Conservation (phyloP, 2,888 invertebrate species). For the Octodonta nipae region DNA sequence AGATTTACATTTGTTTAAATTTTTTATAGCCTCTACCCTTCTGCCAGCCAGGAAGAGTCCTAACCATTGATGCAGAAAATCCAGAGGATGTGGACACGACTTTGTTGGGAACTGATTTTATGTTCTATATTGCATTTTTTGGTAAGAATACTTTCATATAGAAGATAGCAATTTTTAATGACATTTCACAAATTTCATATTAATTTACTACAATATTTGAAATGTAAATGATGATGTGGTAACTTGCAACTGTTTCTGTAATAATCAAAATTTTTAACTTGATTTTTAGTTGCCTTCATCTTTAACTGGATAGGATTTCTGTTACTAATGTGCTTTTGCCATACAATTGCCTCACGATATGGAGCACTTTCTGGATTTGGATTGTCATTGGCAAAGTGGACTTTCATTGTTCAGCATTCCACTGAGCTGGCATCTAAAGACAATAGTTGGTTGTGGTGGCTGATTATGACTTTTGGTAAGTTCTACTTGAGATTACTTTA, state of each 20-base stretch:
- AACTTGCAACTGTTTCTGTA: not conserved
- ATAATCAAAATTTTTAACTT: slow-evolving; percentile 2
- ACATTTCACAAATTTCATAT: not conserved
- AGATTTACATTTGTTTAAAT: too few species aligned
- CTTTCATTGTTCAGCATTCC: slow-evolving; percentile 82
- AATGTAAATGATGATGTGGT: not conserved
- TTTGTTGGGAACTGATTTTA: slow-evolving; percentile 80
- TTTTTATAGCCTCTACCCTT: slow-evolving; percentile 24
- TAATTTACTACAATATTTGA: not conserved
- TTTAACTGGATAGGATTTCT: slow-evolving; percentile 94
- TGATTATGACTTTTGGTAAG: slow-evolving; percentile 80
- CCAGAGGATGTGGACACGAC: slow-evolving; percentile 66
- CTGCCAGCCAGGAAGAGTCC: slow-evolving; percentile 34
- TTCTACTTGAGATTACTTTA: too few species aligned
- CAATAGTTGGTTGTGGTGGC: slow-evolving; percentile 86
- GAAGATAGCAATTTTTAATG: too few species aligned
- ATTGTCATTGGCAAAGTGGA: slow-evolving; percentile 87
- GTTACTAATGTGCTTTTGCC: slow-evolving; percentile 83
- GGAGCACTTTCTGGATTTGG: slow-evolving; percentile 88
- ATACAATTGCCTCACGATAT: slow-evolving; percentile 84
- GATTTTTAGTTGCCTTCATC: slow-evolving; percentile 69
- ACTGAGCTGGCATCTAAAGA: slow-evolving; percentile 76
- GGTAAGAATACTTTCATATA: slow-evolving; percentile 38
- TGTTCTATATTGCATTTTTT: slow-evolving; percentile 85
- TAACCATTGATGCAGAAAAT: slow-evolving; percentile 62